Base-by-base conservation (phyloP, 30 jellyfish, hydroid and myxozoan genomes). In the Hydractinia echinata region DNA sequence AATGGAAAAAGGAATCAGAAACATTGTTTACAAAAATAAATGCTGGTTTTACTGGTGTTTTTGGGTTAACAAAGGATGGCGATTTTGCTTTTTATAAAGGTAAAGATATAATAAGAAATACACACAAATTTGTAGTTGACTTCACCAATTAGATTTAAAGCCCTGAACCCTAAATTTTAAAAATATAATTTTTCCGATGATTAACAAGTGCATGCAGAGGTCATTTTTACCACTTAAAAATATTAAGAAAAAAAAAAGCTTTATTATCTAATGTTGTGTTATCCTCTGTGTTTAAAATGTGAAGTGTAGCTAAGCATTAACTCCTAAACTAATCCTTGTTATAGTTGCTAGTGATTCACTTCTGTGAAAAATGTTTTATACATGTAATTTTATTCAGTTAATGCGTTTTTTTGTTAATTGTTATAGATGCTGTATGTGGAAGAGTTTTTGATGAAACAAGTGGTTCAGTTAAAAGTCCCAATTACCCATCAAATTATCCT, bases 401-500 rank as follows among this genome's bases (percentile, higher is more conserved):
- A 30, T 30, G 44, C 44, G 44, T 30, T 30, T 30, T 30, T 30
- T 30, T 30, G 44, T 30, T 30, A 30, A 30, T 52, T 72, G 21
- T 53, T 81, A n/a, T 68, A 91, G 97, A 91, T 30, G 53, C 54
- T 54, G 56, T 61, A 51, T 93, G 99, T 61, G 99, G 99, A n/a
- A 96, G 96, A 7, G 56, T 93, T 50, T n/a, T 93, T 30, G 61
- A 81, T 13, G 94, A 81, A 19, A 81, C 76, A 79, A 67, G 70
- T 44, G 99, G 99, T n/a, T 52, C 60, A 68, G 58, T 93, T 70
- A 50, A 89, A 10, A 93, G 91, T 52, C 99, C 99, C n/a, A 88
- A 88, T 74, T 94, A 82, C 61, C 99, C 99, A 7, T 30, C 39
- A 44, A 48, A 61, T 30, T 90, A 85, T 79, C 96, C 97, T 3